Evolutionary conservation across 1,140 invertebrate species (phyloP).

Genomic region (Phthorimaea operculella): DNA sequence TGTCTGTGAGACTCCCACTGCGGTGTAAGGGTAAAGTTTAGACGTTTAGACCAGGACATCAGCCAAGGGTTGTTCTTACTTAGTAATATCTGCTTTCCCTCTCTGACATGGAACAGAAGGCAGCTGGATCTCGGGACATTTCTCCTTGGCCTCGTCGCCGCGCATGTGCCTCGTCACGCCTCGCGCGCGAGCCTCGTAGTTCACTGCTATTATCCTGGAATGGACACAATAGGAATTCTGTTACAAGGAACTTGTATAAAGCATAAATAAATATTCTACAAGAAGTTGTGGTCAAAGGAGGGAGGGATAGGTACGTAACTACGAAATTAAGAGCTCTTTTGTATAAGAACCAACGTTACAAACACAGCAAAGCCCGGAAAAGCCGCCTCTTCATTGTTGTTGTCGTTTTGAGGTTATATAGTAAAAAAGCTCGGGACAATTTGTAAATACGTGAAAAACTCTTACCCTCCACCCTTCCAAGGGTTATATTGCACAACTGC

Average conservation of each 20-base stretch:
- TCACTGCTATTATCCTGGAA: conserved; percentile 93
- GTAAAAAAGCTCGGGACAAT: conserved; percentile 3
- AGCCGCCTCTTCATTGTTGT: no score
- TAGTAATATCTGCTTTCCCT: conserved; percentile 96
- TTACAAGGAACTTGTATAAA: no score
- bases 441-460: conserved; percentile 2
- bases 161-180: conserved; percentile 92
- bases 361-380: no score
- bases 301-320: no score
- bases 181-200: conserved; percentile 92
- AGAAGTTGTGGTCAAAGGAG: no score
- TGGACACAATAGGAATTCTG: not conserved
- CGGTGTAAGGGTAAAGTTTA: no score
- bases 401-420: not conserved
- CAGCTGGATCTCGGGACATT: conserved; percentile 88
- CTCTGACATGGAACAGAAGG: conserved; percentile 85
- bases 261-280: no score
- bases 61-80: conserved; percentile 66
- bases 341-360: no score
- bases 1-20: no score
- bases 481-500: conserved; percentile 96
- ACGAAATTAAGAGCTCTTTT: no score
- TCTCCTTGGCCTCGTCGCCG: conserved; percentile 90
- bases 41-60: no score
- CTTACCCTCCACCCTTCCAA: conserved; percentile 90